Evolutionary conservation across 1,140 invertebrate genomes (phyloP).

Genomic region (Heliconius eleuchia): DNA sequence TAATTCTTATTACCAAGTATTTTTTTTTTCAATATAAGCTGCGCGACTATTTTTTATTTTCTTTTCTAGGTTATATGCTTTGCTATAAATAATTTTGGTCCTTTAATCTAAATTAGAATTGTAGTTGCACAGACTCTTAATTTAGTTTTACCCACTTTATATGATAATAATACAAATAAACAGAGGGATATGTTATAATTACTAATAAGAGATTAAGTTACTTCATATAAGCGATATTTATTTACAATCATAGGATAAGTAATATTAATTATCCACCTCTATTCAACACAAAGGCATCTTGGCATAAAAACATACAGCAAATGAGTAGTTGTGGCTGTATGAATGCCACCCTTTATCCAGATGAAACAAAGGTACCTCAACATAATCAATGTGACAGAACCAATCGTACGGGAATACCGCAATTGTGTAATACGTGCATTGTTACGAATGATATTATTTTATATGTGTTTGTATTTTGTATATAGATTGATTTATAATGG

Average conservation of each 20-base stretch:
- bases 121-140: no score
- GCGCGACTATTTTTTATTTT: no score
- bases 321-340: slow-evolving; percentile 19
- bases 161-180: no score
- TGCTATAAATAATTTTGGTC: no score
- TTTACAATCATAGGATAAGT: not conserved
- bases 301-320: not conserved
- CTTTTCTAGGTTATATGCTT: no score
- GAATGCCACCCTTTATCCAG: slow-evolving; percentile 1
- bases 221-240: not conserved
- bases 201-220: not conserved
- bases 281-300: not conserved
- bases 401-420: slow-evolving; percentile 17
- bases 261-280: not conserved
- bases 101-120: no score
- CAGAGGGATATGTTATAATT: no score
- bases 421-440: slow-evolving; percentile 1
- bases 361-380: slow-evolving; percentile 22
- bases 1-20: no score
- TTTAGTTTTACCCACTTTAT: no score
- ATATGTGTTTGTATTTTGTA: not conserved
- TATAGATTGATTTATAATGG: no score
- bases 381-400: slow-evolving; percentile 24
- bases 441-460: slow-evolving; percentile 2
- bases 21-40: no score